Percentiles rank a stretch among this genome's conserved stretches.
Evolutionary conservation across 2,888 invertebrate species (phyloP).

Genomic region (Andrena haemorrhoa): DNA sequence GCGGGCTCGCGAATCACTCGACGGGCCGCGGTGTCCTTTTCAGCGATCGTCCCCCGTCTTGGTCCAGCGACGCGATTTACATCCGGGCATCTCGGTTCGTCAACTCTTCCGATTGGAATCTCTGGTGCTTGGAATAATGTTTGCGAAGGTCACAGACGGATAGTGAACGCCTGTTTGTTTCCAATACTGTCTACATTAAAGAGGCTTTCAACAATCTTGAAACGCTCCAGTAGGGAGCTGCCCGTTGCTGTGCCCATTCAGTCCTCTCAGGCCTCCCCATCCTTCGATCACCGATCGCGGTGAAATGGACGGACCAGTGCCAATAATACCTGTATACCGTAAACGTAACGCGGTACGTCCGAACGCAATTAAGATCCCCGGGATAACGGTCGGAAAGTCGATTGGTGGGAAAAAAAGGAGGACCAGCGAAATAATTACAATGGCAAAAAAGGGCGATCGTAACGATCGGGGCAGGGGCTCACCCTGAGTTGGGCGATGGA

Average conservation of each 20-base stretch:
- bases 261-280: no score
- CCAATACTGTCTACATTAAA: no score
- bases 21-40: constrained; percentile 45
- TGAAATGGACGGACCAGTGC: not conserved
- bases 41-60: constrained; percentile 29
- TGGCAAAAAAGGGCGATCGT: constrained; percentile 7
- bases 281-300: not conserved
- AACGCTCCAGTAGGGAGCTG: not conserved
- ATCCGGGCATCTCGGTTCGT: not conserved
- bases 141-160: no score
- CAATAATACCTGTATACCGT: constrained; percentile 6
- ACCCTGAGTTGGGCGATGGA: not conserved
- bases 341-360: constrained; percentile 15
- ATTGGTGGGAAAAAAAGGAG: not conserved
- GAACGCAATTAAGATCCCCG: constrained; percentile 46
- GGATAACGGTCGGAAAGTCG: constrained; percentile 38
- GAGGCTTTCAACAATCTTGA: no score
- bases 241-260: not conserved
- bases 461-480: not conserved
- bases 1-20: constrained; percentile 38
- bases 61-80: constrained; percentile 11
- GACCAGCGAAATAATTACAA: constrained; percentile 33
- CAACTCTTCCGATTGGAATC: no score
- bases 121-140: no score
- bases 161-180: no score